Conservation (phyloP, 2,888 invertebrate genomes). For the Cheilosia vulpina region DNA sequence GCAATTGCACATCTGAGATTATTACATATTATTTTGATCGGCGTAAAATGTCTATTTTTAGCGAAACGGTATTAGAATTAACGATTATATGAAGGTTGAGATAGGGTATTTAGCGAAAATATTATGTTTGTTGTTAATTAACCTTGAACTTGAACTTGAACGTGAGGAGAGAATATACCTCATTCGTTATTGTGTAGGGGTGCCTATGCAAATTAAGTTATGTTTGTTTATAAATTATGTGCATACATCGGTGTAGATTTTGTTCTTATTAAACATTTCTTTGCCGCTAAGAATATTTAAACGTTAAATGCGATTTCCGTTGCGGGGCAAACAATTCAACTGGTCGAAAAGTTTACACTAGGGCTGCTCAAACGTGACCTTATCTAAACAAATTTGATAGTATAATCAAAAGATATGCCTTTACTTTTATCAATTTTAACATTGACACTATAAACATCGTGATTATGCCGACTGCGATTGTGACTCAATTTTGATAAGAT, state of each 20-base stretch:
- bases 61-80: neutral
- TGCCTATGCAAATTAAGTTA: too few species aligned
- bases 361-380: too few species aligned
- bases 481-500: too few species aligned
- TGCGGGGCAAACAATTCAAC: neutral
- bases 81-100: neutral
- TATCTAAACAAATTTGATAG: too few species aligned
- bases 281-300: neutral
- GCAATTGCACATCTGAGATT: conserved; percentile 13
- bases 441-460: too few species aligned
- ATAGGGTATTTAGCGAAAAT: neutral
- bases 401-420: too few species aligned
- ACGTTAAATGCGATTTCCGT: neutral
- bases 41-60: conserved; percentile 9
- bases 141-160: conserved; percentile 26
- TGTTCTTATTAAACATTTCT: neutral
- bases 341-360: too few species aligned
- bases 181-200: too few species aligned
- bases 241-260: neutral
- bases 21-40: conserved; percentile 27
- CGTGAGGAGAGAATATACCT: neutral
- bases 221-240: too few species aligned
- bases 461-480: too few species aligned
- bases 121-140: conserved; percentile 12
- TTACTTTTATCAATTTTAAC: too few species aligned